phyloP scores from a whole-genome alignment of 2,113 vertebrate species.

The Dicaeum eximium region DNA sequence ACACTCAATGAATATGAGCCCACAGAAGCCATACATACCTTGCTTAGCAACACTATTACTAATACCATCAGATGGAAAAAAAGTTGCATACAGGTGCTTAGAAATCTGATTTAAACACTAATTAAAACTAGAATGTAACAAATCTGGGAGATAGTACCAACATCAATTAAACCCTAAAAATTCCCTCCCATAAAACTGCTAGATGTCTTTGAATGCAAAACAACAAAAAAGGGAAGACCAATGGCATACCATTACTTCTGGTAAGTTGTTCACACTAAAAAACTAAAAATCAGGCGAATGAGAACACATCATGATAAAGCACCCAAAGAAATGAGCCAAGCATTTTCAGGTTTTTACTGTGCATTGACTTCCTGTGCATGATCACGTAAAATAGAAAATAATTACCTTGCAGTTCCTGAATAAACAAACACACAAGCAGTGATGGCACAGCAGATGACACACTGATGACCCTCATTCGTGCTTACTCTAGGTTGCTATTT shows the following conservation, averaged over 20 bases:
- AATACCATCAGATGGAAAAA: background rate
- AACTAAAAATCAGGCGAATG: background rate
- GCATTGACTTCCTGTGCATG: background rate
- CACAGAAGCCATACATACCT: background rate
- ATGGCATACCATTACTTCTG: background rate
- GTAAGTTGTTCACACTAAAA: background rate
- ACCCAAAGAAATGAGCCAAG: background rate
- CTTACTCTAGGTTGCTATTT: background rate
- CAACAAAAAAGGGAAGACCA: background rate
- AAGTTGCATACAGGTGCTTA: background rate
- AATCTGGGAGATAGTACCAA: background rate
- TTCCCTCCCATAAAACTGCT: background rate
- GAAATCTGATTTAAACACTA: background rate
- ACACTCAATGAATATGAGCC: background rate
- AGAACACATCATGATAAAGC: background rate
- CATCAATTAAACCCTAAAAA: background rate
- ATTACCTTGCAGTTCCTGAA: constrained; percentile 28
- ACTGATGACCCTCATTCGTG: background rate
- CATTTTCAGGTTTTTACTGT: background rate
- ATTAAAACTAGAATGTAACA: background rate
- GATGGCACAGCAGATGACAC: constrained; percentile 41
- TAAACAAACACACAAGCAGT: background rate
- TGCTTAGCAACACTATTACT: background rate
- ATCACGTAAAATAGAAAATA: background rate
- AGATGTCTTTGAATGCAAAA: background rate